These are phyloP conservation scores for Isurus oxyrinchus DNA, from an alignment of 2,113 vertebrate genomes.

Conservation along the genomic window DNA sequence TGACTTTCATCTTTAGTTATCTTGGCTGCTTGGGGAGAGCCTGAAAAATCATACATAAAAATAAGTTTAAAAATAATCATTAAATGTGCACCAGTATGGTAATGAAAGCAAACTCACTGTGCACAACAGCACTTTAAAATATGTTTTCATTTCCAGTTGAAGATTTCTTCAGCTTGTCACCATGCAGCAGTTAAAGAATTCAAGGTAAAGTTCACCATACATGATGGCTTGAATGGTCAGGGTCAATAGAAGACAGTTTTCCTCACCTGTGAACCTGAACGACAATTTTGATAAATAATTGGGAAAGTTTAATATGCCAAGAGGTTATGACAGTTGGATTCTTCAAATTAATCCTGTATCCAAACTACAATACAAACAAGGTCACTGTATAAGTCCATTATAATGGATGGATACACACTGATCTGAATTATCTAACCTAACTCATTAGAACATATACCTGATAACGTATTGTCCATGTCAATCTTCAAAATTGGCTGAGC, in stretches of 20 bases:
- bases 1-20: background rate
- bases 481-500: background rate
- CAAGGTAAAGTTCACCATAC: background rate
- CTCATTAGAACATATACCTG: too few relatives aligned
- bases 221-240: background rate
- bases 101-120: background rate
- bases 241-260: background rate
- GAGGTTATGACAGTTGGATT: background rate
- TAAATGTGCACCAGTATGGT: background rate
- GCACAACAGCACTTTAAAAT: background rate
- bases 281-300: background rate
- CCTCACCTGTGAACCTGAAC: background rate
- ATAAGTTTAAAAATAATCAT: background rate
- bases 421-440: background rate
- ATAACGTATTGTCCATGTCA: background rate
- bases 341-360: background rate
- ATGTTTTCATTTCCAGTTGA: background rate
- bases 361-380: background rate
- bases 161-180: background rate
- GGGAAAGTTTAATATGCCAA: background rate
- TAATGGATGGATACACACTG: too few relatives aligned
- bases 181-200: background rate
- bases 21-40: background rate
- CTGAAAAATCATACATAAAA: slow-evolving; percentile 4
- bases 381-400: too few relatives aligned